These are phyloP conservation scores for Loxodonta africana DNA, from an alignment of 2,113 vertebrate species.

Conservation along the genomic window DNA sequence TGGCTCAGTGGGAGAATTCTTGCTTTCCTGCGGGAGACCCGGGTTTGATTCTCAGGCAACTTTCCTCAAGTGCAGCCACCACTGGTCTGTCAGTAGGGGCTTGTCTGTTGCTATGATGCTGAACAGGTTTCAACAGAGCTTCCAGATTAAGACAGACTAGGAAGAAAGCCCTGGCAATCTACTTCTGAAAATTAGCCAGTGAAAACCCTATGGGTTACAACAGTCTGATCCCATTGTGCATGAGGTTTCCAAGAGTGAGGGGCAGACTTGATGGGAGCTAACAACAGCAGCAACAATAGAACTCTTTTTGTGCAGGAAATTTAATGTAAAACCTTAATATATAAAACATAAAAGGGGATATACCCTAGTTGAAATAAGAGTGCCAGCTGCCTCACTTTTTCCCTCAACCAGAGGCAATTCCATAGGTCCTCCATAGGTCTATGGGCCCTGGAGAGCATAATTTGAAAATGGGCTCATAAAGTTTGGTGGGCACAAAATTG, in stretches of 20 bases:
- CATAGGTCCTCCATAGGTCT: neutral
- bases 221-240: neutral
- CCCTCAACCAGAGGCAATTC: neutral
- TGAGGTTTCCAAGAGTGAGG: neutral
- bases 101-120: neutral
- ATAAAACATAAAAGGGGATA: neutral
- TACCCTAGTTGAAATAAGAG: neutral
- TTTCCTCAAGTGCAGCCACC: neutral
- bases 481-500: neutral
- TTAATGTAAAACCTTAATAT: neutral
- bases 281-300: neutral
- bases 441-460: neutral
- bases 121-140: neutral
- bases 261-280: neutral
- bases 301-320: slow-evolving; percentile 25
- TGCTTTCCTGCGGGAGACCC: neutral
- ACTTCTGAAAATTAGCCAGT: neutral
- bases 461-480: neutral
- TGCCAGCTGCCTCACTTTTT: neutral
- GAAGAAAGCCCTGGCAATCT: neutral
- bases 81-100: neutral
- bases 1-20: neutral
- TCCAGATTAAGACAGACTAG: neutral
- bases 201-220: neutral
- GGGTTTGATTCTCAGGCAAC: neutral